Percentiles rank a stretch among this genome's conserved stretches.
Conservation (phyloP, 2,113 vertebrate species). For the Hippocampus zosterae region DNA sequence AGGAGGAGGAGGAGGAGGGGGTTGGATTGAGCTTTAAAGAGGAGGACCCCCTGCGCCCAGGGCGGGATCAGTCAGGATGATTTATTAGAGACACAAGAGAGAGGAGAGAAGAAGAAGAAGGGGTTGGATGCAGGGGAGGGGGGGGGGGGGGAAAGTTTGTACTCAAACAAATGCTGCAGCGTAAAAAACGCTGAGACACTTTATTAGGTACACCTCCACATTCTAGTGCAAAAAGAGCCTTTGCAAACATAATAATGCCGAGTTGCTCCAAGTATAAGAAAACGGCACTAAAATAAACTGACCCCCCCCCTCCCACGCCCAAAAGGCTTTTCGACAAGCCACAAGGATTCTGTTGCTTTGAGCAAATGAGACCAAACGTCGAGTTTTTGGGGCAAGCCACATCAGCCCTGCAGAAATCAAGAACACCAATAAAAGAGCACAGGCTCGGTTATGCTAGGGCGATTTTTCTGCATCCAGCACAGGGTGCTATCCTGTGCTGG, state of each 20-base stretch:
- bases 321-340: neutral
- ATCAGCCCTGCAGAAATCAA: neutral
- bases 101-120: slow-evolving; percentile 27
- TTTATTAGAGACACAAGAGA: slow-evolving; percentile 67
- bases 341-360: neutral
- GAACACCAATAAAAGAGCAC: neutral
- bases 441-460: neutral
- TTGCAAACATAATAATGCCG: neutral
- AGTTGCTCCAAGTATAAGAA: neutral
- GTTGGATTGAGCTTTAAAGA: slow-evolving; percentile 74
- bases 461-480: neutral
- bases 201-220: neutral
- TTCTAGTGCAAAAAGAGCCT: neutral
- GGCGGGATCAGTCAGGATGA: slow-evolving; percentile 71
- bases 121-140: slow-evolving; percentile 4
- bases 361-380: too few relatives aligned
- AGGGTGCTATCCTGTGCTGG: too few relatives aligned
- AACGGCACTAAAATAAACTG: neutral
- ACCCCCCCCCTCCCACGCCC: too few relatives aligned
- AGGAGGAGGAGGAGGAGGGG: slow-evolving; percentile 59
- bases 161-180: slow-evolving; percentile 50
- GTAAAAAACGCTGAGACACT: slow-evolving; percentile 56
- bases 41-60: slow-evolving; percentile 66
- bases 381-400: neutral
- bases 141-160: slow-evolving; percentile 29